Evolutionary conservation across 2,888 invertebrate genomes (phyloP), one percentile per base, ranked within the genome.

Genomic region (Himalopsyche japonica): DNA sequence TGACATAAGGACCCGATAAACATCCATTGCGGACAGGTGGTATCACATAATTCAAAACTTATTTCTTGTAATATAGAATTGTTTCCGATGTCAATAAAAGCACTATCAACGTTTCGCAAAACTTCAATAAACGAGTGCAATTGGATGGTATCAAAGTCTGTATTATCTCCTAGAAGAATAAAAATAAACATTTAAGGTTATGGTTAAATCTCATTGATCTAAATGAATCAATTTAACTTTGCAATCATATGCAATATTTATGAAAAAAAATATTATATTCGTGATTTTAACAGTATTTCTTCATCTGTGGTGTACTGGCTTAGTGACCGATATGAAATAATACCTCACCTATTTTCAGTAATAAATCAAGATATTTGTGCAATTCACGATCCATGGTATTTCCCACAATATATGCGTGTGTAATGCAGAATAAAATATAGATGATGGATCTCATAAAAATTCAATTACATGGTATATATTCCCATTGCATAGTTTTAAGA

Each of bases 1-100:
- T 89, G 88, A 49, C 92, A 89, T 87, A 92, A 91, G 82, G 91
- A 89, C 18, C 88, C 87, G 48, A 94, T 87, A 88, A 92, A 93
- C 81, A 88, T 89, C 89, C 91, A 91, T 84, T 92, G 88, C 88
- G 84, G 24, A 80, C 88, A 87, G 24, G 86, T 82, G 24, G 76
- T 34, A 49, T 83, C 82, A 37, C 76, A 43, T 76, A 64, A 34
- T 57, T 34, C 1, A 78, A 57, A 76, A 77, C 48, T 27, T 81
- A 84, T 76, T 70, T 70, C 70, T 12, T 70, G 70, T 12, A 70
- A 30, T 15, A 70, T 10, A 70, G 20, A 15, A 27, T 27, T 30
- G 70, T 27, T 70, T 12, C 30, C 30, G 7, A 70, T 70, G 27
- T 70, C 70, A 70, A 70, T 24, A 70, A 70, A 30, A 30, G 4